Evolutionary conservation across 1,140 invertebrate genomes (phyloP), one percentile per base, ranked within the genome.

Genomic region (Limonius californicus): DNA sequence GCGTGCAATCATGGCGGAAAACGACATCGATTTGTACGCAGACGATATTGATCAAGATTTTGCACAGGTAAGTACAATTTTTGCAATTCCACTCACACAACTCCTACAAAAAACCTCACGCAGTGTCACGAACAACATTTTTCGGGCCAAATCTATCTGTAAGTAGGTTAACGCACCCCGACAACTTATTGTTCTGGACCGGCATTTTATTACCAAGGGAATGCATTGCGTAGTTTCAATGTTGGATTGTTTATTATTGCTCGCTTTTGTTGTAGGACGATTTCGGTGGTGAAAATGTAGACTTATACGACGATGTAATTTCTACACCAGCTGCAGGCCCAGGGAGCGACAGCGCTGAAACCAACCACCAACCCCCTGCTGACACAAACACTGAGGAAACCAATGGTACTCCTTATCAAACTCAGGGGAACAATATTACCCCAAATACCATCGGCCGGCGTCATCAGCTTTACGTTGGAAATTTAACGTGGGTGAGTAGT

Each of bases 261-360:
- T n/a, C n/a, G n/a, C 27, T 32, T 32, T 20, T 71, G 55, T 77
- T 79, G 64, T 77, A 92, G 88, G 90, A 92, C 74, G 91, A 93
- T 70, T 92, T 92, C 78, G 86, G 84, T 64, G 88, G 85, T 50
- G 91, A 93, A 70, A 90, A 89, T 68, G 90, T 93, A 35, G 94
- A 98, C 83, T 83, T 98, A n/a, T 98, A 97, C 77, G 94, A 97
- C 79, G 94, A 97, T 83, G 94, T 97, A 32, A 91, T 96, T 68
- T 89, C 93, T 35, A 87, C 91, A 6, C 86, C 90, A 30, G 80
- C 86, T 19, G 74, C 77, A 62, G 80, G 82, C 61, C 76, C 78
- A 12, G 80, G 80, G 63, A 80, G 81, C 63, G 78, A 77, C 45
- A 80, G 83, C 66, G 79, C 80, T 47, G 80, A 81, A 50, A 73